These are phyloP conservation scores for Nemotelus pantherinus DNA, from an alignment of 2,888 invertebrate species.

Conservation along the genomic window DNA sequence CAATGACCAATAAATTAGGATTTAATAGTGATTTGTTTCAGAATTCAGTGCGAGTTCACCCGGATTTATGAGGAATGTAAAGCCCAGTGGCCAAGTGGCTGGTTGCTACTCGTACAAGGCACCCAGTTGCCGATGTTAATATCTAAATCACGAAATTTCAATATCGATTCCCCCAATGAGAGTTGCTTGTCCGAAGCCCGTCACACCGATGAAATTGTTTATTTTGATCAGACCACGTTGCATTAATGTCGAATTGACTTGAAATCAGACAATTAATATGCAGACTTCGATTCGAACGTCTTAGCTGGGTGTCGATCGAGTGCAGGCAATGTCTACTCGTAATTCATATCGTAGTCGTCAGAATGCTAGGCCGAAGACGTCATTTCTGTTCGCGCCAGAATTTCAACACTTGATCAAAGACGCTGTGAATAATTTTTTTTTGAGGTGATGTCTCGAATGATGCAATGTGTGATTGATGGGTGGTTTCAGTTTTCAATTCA, in stretches of 20 bases:
- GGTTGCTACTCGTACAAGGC: background rate
- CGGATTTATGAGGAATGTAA: background rate
- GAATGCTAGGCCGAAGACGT: background rate
- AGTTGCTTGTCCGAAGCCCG: background rate
- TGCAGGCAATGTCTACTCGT: no score
- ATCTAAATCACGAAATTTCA: conserved; percentile 20
- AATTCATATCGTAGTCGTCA: conserved; percentile 21
- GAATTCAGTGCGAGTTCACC: background rate
- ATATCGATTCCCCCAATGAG: conserved; percentile 23
- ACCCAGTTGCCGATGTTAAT: conserved; percentile 15
- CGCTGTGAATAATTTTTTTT: conserved; percentile 6
- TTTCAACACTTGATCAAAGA: background rate
- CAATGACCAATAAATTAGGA: conserved; percentile 30
- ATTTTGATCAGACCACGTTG: conserved; percentile 11
- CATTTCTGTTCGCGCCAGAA: conserved; percentile 15
- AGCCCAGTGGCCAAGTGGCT: conserved; percentile 9
- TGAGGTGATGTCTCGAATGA: background rate
- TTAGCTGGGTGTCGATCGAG: conserved; percentile 34
- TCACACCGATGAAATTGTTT: background rate
- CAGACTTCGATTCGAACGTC: conserved; percentile 41
- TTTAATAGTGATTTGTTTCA: conserved; percentile 1
- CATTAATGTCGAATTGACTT: conserved; percentile 29
- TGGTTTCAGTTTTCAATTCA: background rate
- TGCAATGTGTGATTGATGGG: background rate
- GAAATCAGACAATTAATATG: conserved; percentile 43